A percentile compares a stretch with the other conserved stretches of the same genome.
These are phyloP conservation scores for Melanotaenia boesemani DNA, from an alignment of 2,797 vertebrate species.

Conservation along the genomic window DNA sequence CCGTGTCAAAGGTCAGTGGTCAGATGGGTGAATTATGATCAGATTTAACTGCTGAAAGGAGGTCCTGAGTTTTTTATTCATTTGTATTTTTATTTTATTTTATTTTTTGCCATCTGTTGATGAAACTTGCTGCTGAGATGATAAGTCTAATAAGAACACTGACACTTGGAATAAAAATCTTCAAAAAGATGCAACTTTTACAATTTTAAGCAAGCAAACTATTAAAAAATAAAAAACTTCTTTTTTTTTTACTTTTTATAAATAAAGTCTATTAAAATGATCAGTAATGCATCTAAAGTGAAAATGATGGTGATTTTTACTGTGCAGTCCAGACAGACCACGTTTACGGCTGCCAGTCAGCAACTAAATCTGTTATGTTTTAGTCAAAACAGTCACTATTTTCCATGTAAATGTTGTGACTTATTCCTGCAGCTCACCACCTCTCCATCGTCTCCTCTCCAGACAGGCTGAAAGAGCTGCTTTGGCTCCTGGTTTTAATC, in stretches of 20 bases:
- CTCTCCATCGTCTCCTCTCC: constrained; percentile 62
- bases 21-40: constrained; percentile 19
- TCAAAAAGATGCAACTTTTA: too few species aligned
- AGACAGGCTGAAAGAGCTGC: constrained; percentile 42
- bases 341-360: constrained; percentile 35
- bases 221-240: background rate
- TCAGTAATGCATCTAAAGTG: background rate
- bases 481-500: constrained; percentile 35
- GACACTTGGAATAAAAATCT: too few species aligned
- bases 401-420: constrained; percentile 56
- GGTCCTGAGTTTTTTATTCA: background rate
- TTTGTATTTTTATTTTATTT: background rate
- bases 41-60: constrained; percentile 14
- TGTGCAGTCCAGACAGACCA: constrained; percentile 48
- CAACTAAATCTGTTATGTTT: constrained; percentile 69
- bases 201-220: background rate
- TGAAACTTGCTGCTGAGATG: background rate
- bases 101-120: background rate
- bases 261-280: too few species aligned
- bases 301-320: constrained; percentile 41
- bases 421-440: constrained; percentile 39
- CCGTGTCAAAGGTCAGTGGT: constrained; percentile 48
- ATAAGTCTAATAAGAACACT: background rate
- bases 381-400: constrained; percentile 24
- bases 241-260: background rate